A percentile compares a stretch with the other conserved stretches of the same genome.
phyloP scores from a whole-genome alignment of 2,113 vertebrate species.

The Amia ocellicauda region DNA sequence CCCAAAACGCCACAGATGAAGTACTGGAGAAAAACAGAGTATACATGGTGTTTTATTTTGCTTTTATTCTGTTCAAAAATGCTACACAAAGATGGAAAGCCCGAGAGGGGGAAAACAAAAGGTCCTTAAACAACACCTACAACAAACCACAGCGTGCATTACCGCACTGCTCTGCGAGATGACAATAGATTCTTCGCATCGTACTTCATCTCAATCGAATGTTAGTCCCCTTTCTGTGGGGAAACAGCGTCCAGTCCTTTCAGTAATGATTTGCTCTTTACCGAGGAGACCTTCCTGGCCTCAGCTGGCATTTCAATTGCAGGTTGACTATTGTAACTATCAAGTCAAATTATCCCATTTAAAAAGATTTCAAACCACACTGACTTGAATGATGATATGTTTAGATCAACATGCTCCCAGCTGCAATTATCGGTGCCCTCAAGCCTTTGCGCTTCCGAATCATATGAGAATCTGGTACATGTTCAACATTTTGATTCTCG shows the following conservation, averaged over 20 bases:
- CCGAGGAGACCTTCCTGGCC: not conserved
- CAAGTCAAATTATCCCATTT: conserved; percentile 45
- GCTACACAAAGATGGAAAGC: no score
- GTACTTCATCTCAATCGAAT: no score
- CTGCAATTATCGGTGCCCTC: not conserved
- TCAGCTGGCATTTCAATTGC: not conserved
- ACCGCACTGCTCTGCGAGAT: no score
- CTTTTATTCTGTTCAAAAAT: no score
- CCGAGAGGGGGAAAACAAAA: no score
- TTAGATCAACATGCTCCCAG: conserved; percentile 1
- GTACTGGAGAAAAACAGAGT: no score
- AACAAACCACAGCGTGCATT: no score
- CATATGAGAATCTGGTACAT: not conserved
- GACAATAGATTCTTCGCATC: no score
- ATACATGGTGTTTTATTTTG: no score
- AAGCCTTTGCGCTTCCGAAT: not conserved
- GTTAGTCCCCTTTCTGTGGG: no score
- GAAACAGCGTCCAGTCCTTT: not conserved
- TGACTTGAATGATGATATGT: conserved; percentile 27
- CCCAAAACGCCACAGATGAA: no score
- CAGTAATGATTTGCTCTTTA: not conserved
- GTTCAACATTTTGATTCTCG: not conserved
- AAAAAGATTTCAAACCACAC: conserved; percentile 38
- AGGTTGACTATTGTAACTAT: not conserved
- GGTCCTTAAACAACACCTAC: no score